Evolutionary conservation across 2,888 invertebrate species (phyloP).

Genomic region (Eulithis prunata): DNA sequence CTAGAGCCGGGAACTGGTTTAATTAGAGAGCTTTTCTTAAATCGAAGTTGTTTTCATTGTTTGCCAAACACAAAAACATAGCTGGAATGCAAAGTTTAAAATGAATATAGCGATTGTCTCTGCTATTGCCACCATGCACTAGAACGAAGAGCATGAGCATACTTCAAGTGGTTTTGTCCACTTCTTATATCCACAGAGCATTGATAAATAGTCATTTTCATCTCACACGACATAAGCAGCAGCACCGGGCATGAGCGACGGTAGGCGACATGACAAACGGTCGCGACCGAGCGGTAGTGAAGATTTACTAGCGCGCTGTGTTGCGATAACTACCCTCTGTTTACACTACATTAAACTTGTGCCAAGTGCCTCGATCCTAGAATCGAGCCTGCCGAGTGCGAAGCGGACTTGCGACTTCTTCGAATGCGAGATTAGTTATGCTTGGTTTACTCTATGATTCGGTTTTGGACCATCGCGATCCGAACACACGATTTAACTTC

Average conservation of each 20-base stretch:
- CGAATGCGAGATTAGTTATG: slow-evolving; percentile 54
- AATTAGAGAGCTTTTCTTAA: slow-evolving; percentile 35
- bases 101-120: not conserved
- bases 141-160: not conserved
- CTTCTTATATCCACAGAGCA: slow-evolving; percentile 27
- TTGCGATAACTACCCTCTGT: slow-evolving; percentile 77
- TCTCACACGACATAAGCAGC: slow-evolving; percentile 53
- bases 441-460: slow-evolving; percentile 45
- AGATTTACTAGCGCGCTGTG: slow-evolving; percentile 73
- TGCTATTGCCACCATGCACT: not conserved
- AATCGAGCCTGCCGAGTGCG: slow-evolving; percentile 47
- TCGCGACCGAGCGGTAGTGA: slow-evolving; percentile 55
- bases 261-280: slow-evolving; percentile 70
- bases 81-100: slow-evolving; percentile 9
- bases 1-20: slow-evolving; percentile 30
- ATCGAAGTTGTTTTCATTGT: slow-evolving; percentile 17
- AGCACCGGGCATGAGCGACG: slow-evolving; percentile 58
- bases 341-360: slow-evolving; percentile 81
- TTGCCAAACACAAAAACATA: slow-evolving; percentile 7
- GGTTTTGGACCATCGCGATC: slow-evolving; percentile 27
- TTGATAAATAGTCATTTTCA: slow-evolving; percentile 55
- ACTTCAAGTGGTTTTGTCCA: not conserved
- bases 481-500: slow-evolving; percentile 18
- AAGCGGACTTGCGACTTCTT: slow-evolving; percentile 53
- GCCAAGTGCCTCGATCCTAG: slow-evolving; percentile 61